phyloP scores from a whole-genome alignment of 2,797 vertebrate genomes.

The Enteromius treurensis region DNA sequence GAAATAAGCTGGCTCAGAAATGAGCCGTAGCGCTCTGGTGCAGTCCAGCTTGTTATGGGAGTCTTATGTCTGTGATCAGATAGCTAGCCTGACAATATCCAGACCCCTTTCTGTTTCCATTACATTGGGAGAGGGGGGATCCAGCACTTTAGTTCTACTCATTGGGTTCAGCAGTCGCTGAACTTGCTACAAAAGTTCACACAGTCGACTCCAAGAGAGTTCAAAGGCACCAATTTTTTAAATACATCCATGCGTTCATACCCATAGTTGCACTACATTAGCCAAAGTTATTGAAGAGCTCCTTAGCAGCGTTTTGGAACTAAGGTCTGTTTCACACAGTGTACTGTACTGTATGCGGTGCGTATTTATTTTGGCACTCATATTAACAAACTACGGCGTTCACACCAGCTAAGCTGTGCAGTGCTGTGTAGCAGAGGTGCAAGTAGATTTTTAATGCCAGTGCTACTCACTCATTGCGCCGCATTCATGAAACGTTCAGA shows the following conservation, averaged over 20 bases:
- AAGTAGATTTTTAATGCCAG: not conserved
- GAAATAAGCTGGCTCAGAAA: slow-evolving; percentile 71
- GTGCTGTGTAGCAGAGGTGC: not conserved
- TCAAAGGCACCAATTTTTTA: slow-evolving; percentile 32
- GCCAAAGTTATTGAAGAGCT: not conserved
- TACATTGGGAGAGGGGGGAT: slow-evolving; percentile 58
- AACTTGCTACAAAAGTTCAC: slow-evolving; percentile 57
- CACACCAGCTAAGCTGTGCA: not conserved
- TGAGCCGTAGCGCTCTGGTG: slow-evolving; percentile 79
- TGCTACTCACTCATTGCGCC: not conserved
- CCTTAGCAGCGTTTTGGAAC: not conserved
- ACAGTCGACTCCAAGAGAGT: slow-evolving; percentile 45
- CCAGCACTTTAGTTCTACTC: slow-evolving; percentile 41
- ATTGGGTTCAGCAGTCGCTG: slow-evolving; percentile 53
- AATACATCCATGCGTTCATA: slow-evolving; percentile 30
- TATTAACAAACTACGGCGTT: slow-evolving; percentile 3
- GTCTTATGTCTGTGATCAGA: slow-evolving; percentile 80
- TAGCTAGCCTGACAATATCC: slow-evolving; percentile 83
- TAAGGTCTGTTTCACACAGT: not conserved
- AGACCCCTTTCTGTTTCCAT: slow-evolving; percentile 73
- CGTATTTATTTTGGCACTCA: slow-evolving; percentile 11
- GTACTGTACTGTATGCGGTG: not conserved
- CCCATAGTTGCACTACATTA: slow-evolving; percentile 7
- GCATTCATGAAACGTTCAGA: not conserved
- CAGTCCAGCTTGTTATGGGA: slow-evolving; percentile 76